These are phyloP conservation scores for Onychostruthus taczanowskii DNA, from an alignment of 2,113 vertebrate genomes.

Conservation along the genomic window DNA sequence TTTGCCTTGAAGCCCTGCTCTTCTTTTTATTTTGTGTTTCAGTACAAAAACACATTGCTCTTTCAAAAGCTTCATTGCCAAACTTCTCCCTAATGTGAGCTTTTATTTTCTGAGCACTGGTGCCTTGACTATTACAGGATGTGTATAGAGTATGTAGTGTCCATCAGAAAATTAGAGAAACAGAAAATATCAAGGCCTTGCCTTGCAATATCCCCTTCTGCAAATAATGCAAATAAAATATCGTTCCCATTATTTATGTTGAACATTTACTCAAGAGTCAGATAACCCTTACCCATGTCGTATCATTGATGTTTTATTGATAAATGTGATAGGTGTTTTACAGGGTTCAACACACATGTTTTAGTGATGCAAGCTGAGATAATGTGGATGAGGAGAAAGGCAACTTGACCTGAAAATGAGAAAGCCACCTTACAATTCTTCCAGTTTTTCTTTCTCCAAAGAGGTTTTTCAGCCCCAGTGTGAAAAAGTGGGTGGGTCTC, in stretches of 20 bases:
- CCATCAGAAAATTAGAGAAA: background rate
- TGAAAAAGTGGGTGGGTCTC: background rate
- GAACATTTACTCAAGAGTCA: background rate
- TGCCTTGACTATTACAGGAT: background rate
- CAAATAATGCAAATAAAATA: background rate
- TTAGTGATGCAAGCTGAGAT: background rate
- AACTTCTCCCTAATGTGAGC: background rate
- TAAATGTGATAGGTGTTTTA: background rate
- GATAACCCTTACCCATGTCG: background rate
- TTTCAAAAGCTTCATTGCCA: constrained; percentile 3
- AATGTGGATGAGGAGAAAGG: background rate
- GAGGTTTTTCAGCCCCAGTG: background rate
- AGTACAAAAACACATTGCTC: background rate
- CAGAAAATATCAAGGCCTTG: background rate
- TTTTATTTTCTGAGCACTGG: background rate
- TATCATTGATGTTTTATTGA: background rate
- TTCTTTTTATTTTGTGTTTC: background rate
- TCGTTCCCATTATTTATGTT: background rate
- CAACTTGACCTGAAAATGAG: background rate
- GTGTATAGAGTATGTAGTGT: too few species aligned
- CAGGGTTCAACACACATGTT: background rate
- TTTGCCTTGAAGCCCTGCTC: constrained; percentile 38
- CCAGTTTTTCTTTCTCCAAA: background rate
- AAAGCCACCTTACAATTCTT: background rate
- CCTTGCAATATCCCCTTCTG: background rate